Evolutionary conservation across 2,113 vertebrate genomes (phyloP), one percentile per base, ranked within the genome.

Genomic region (Centrocercus urophasianus): DNA sequence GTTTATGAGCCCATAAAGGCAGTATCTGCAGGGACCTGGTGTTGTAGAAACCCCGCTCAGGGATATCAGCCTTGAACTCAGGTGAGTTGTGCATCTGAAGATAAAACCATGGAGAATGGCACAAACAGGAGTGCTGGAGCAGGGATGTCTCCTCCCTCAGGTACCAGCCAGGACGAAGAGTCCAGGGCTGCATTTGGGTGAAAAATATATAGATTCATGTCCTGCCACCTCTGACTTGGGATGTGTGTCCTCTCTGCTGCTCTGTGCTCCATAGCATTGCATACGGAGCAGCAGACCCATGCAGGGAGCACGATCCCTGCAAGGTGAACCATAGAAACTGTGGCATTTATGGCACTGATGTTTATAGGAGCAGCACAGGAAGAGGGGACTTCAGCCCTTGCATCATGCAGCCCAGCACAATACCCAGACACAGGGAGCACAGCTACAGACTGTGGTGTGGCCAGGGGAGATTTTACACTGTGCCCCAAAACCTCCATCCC

Each of bases 301-400:
- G 8, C 24, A 80, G 43, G 30, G 27, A 66, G 34, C 0, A 0
- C 66, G 4, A 1, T 40, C n/a, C 47, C 43, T 2, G 1, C 0
- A 0, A 82, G 66, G 60, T 48, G 65, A 75, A 52, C 59, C 18
- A 19, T 47, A 76, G 54, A 69, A 72, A 69, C 6, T 2, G 30
- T 42, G 83, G 18, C 19, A 1, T 67, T 73, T 83, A 57, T 20
- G 32, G 47, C 0, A 0, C 10, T 57, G 27, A 48, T 8, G 1
- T 34, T 45, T 64, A 20, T 30, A 85, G 71, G 40, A 61, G 34
- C 1, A 15, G 67, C 48, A 69, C 43, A 2, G 20, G 43, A 77
- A 28, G 3, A 12, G 48, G 22, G 22, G 22, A 50, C 48, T 25
- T 50, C 22, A 25, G 48, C 48, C 48, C 48, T 50, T 50, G 22